Conservation (phyloP, 2,113 vertebrate genomes). For the Pachycephala philippinensis region DNA sequence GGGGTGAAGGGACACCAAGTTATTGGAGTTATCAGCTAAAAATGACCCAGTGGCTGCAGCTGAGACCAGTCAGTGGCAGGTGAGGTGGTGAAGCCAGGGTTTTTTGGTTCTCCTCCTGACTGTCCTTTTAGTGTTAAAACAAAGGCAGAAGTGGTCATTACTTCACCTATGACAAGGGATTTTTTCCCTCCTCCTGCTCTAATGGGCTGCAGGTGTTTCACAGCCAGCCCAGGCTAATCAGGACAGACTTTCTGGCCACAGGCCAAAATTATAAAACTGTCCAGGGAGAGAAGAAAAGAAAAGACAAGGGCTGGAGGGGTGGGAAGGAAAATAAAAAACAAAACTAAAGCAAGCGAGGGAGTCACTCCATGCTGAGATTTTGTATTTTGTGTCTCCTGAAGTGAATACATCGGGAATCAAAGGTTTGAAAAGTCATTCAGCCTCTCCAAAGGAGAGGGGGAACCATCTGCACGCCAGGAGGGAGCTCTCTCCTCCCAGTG, state of each 20-base stretch:
- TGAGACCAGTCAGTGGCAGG: not conserved
- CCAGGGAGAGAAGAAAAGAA: constrained; percentile 47
- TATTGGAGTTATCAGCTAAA: not conserved
- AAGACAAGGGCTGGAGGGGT: not conserved
- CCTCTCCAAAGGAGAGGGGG: constrained; percentile 12
- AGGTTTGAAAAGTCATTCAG: constrained; percentile 63
- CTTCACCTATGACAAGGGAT: constrained; percentile 37
- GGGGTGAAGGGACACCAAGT: not conserved
- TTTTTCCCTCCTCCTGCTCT: not conserved
- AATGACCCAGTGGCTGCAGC: not conserved
- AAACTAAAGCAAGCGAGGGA: not conserved
- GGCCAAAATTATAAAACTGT: constrained; percentile 61
- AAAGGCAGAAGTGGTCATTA: constrained; percentile 9
- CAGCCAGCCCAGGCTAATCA: constrained; percentile 54
- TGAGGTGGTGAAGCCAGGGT: not conserved
- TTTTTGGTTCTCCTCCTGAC: not conserved
- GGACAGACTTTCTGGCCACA: constrained; percentile 55
- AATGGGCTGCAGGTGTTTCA: constrained; percentile 67
- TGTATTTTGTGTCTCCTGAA: constrained; percentile 61
- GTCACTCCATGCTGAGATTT: constrained; percentile 67
- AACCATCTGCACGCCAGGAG: constrained; percentile 6
- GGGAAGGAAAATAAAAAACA: not conserved
- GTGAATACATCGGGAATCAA: constrained; percentile 59
- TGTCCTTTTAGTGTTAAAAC: not conserved
- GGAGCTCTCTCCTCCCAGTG: not conserved